Evolutionary conservation across 2,888 invertebrate genomes (phyloP), one percentile per base, ranked within the genome.

Genomic region (Trimorus sp.): DNA sequence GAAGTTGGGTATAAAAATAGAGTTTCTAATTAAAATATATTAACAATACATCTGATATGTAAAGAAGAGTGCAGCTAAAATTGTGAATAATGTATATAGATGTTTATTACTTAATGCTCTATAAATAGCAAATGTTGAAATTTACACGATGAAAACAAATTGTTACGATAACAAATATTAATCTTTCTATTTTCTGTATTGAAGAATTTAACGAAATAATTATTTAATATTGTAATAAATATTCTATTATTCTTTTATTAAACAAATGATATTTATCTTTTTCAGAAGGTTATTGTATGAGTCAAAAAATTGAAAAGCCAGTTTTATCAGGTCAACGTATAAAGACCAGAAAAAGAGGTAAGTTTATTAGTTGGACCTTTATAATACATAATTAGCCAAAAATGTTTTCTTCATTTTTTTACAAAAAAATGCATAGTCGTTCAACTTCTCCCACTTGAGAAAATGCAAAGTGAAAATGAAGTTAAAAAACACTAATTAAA

Each of bases 221-320:
- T 45, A 45, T 45, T 3, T 45, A 26, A 45, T 6, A n/a, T 45
- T 9, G 6, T 12, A 45, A 45, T 4, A 45, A 1, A n/a, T 45
- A 1, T 9, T 6, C n/a, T 9, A 4, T 45, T 14, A 51, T 51
- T 51, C 2, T 8, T n/a, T 14, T 51, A 14, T 1, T 26, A 1
- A 26, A 26, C 26, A 26, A 26, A 26, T 58, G 58, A 38, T n/a
- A 51, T 49, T 38, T 16, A 58, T 42, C 59, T 74, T 16, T 79
- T 73, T 0, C 94, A 96, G 96, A 95, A 94, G 95, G 94, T 95
- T 95, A 94, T 98, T 98, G 98, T 98, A 98, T 98, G 98, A 98
- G 98, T 98, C 98, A 98, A 95, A 98, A 98, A 97, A 97, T 96
- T 95, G 98, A 98, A 98, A 98, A 98, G 97, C 98, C 98, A 96